These are phyloP conservation scores for Protonemura montana DNA, from an alignment of 2,888 invertebrate species.

Conservation along the genomic window DNA sequence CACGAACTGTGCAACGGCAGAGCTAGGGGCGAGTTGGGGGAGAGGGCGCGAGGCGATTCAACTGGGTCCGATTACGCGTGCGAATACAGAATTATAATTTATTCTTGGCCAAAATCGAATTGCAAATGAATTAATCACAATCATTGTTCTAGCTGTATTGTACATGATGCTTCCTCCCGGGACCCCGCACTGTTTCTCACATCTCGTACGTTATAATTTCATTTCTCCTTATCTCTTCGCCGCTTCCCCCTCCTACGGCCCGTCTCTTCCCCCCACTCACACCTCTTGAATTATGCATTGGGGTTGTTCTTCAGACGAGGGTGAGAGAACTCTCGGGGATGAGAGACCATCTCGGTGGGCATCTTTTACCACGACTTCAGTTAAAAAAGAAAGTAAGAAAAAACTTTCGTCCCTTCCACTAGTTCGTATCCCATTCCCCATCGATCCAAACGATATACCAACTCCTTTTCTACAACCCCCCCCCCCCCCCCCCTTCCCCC, in stretches of 20 bases:
- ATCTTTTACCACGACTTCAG: constrained; percentile 41
- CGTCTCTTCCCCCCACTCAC: constrained; percentile 33
- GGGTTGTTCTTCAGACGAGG: constrained; percentile 37
- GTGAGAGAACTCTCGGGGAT: constrained; percentile 14
- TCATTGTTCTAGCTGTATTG: constrained; percentile 39
- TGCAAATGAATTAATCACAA: constrained; percentile 39
- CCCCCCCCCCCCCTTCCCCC: constrained; percentile 17
- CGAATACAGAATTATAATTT: not conserved
- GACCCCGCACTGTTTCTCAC: not conserved
- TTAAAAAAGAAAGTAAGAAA: constrained; percentile 45
- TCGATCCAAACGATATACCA: constrained; percentile 36
- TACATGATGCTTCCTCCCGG: constrained; percentile 25
- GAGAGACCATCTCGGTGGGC: constrained; percentile 40
- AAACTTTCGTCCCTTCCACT: constrained; percentile 44
- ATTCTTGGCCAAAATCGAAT: constrained; percentile 25
- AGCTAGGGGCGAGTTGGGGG: not conserved
- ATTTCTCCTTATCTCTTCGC: constrained; percentile 37
- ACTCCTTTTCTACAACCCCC: not conserved
- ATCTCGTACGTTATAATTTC: constrained; percentile 35
- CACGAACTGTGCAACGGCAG: not conserved
- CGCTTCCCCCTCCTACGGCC: constrained; percentile 19
- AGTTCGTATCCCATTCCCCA: constrained; percentile 35
- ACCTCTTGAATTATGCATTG: constrained; percentile 47
- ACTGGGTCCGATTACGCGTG: constrained; percentile 13
- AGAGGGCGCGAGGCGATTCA: not conserved